Evolutionary conservation across 2,113 vertebrate genomes (phyloP), one percentile per base, ranked within the genome.

Genomic region (Phoenicopterus ruber): DNA sequence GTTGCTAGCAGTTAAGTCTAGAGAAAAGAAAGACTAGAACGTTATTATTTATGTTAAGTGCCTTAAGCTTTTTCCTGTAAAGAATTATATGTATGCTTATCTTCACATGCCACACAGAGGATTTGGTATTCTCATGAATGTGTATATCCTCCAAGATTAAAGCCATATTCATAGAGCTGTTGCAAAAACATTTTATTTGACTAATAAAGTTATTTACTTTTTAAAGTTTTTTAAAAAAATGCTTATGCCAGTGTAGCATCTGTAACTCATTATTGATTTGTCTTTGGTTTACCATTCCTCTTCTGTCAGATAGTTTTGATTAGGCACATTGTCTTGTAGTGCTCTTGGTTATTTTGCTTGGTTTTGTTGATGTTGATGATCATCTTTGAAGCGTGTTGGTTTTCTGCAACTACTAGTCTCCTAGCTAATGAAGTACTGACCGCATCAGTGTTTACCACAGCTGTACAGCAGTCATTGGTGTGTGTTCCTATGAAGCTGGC

Each of bases 351-450:
- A 31, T 55, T 82, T 59, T 58, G 15, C 25, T 47, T 58, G 26
- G 7, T 31, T 82, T 61, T 59, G 21, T 34, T 42, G 47, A 13
- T 54, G 20, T n/a, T 44, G 17, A 7, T n/a, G 63, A 26, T 58
- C 3, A 46, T 13, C 7, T 82, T 18, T 26, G 46, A 82, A 66
- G 17, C 0, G 0, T 21, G 5, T 13, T 50, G 47, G 7, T 81
- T 85, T 86, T 59, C 34, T 72, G 80, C 46, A 65, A 7, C 50
- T 58, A 29, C 9, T 71, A 46, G 46, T 36, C 14, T 46, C 29
- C 50, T 42, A 16, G 70, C 1, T 46, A 44, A 31, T 67, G 32
- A 73, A 42, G 18, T 61, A n/a, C 44, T 38, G 42, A 49, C 19
- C 50, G 21, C 38, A 42, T 29, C 6, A 6, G 38, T 54, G 31